These are phyloP conservation scores for Oreohelix idahoensis DNA, from an alignment of 1,140 invertebrate species.

Conservation along the genomic window DNA sequence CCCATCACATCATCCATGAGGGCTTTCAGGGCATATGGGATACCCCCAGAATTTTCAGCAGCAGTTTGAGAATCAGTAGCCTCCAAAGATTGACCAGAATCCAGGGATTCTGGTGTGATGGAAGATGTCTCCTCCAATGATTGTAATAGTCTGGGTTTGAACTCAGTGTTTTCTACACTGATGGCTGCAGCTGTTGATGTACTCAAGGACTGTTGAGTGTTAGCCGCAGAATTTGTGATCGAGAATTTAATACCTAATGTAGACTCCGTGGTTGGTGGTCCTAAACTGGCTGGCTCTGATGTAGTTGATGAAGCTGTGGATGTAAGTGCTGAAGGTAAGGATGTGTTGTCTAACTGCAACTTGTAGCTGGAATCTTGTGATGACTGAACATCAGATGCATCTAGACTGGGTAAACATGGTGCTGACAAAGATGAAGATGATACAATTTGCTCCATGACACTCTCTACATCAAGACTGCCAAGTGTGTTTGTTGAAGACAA, in stretches of 20 bases:
- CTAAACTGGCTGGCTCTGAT: not conserved
- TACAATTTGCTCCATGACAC: not conserved
- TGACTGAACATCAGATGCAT: not conserved
- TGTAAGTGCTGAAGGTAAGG: not conserved
- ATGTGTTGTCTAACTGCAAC: not conserved
- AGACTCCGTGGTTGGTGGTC: not conserved
- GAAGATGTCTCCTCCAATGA: not conserved
- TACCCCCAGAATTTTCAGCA: slow-evolving; percentile 37
- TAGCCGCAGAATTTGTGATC: not conserved
- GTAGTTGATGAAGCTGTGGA: not conserved
- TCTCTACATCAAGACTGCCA: not conserved
- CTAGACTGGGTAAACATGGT: not conserved
- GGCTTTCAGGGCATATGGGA: slow-evolving; percentile 44
- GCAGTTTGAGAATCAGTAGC: slow-evolving; percentile 37
- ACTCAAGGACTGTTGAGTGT: not conserved
- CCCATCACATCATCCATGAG: slow-evolving; percentile 49
- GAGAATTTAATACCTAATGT: slow-evolving; percentile 14
- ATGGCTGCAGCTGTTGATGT: not conserved
- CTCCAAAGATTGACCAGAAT: not conserved
- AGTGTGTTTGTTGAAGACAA: not conserved
- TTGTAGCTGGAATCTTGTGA: not conserved
- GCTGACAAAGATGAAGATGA: not conserved
- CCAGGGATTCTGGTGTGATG: not conserved
- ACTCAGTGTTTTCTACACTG: not conserved
- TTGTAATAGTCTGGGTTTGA: not conserved